phyloP scores from a whole-genome alignment of 2,888 invertebrate genomes.

The Apotomis capreana region DNA sequence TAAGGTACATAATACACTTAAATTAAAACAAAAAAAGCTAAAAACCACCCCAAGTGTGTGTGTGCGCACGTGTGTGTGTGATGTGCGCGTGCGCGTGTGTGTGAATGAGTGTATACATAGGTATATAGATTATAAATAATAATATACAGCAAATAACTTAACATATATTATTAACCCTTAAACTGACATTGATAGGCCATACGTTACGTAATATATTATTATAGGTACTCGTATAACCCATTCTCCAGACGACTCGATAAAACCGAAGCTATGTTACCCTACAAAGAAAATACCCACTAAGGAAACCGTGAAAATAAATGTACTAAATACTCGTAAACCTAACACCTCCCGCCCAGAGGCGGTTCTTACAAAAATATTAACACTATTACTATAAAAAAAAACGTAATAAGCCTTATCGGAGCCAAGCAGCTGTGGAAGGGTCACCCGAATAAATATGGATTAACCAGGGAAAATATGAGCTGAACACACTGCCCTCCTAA shows the following conservation, averaged over 20 bases:
- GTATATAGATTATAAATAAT: too few species aligned
- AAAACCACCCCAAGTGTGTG: too few species aligned
- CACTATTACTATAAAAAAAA: slow-evolving; percentile 63
- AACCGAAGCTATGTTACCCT: slow-evolving; percentile 2
- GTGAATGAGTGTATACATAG: too few species aligned
- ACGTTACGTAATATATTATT: too few species aligned
- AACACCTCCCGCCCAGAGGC: slow-evolving; percentile 21
- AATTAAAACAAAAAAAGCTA: too few species aligned
- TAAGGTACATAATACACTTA: too few species aligned
- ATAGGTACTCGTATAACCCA: background rate
- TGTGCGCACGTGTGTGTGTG: too few species aligned
- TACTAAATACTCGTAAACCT: slow-evolving; percentile 38
- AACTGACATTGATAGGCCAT: too few species aligned
- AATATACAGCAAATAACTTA: too few species aligned
- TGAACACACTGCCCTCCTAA: slow-evolving; percentile 58
- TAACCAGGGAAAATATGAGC: slow-evolving; percentile 71
- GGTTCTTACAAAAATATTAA: slow-evolving; percentile 60
- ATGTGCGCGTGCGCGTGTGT: too few species aligned
- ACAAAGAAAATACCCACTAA: slow-evolving; percentile 13
- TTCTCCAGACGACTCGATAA: background rate
- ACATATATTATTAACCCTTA: too few species aligned
- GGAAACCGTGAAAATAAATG: slow-evolving; percentile 39
- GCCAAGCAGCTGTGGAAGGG: slow-evolving; percentile 65
- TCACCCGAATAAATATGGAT: slow-evolving; percentile 78
- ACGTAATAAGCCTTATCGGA: slow-evolving; percentile 58